Percentiles rank a stretch among this genome's conserved stretches.
These are phyloP conservation scores for Polydesmus complanatus DNA, from an alignment of 2,888 invertebrate genomes.

Conservation along the genomic window DNA sequence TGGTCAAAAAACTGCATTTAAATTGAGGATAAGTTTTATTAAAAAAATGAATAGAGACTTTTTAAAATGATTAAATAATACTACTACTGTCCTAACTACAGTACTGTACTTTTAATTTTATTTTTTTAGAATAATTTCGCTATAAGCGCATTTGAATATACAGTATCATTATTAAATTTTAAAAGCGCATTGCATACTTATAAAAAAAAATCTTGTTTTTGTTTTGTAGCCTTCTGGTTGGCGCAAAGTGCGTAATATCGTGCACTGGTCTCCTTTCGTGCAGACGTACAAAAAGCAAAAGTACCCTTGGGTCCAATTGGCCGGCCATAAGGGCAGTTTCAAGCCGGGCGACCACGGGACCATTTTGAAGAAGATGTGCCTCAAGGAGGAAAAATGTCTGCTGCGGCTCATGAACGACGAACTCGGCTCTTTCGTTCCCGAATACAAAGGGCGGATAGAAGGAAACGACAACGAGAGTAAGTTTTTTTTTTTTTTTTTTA, in stretches of 20 bases:
- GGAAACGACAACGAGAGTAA: conserved; percentile 29
- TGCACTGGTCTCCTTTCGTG: conserved; percentile 93
- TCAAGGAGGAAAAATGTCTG: conserved; percentile 79
- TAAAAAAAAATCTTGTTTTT: too few species aligned
- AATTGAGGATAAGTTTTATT: too few species aligned
- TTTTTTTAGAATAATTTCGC: too few species aligned
- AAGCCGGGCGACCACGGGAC: conserved; percentile 85
- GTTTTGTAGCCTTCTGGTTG: conserved; percentile 73
- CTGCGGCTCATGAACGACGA: conserved; percentile 75
- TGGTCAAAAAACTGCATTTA: too few species aligned
- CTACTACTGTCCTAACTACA: too few species aligned
- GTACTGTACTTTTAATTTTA: too few species aligned
- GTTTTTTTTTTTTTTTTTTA: background rate
- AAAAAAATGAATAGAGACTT: too few species aligned
- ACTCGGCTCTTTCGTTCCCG: conserved; percentile 76
- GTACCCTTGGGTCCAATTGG: conserved; percentile 92
- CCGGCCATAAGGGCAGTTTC: conserved; percentile 88
- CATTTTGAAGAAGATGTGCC: conserved; percentile 80
- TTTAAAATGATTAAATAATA: too few species aligned
- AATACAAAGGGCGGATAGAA: conserved; percentile 60
- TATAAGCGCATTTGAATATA: too few species aligned
- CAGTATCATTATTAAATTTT: too few species aligned
- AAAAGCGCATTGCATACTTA: too few species aligned
- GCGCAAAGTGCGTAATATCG: conserved; percentile 83
- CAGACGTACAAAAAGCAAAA: conserved; percentile 90